These are phyloP conservation scores for Leptinotarsa haldemani DNA, from an alignment of 2,888 invertebrate species.

Conservation along the genomic window DNA sequence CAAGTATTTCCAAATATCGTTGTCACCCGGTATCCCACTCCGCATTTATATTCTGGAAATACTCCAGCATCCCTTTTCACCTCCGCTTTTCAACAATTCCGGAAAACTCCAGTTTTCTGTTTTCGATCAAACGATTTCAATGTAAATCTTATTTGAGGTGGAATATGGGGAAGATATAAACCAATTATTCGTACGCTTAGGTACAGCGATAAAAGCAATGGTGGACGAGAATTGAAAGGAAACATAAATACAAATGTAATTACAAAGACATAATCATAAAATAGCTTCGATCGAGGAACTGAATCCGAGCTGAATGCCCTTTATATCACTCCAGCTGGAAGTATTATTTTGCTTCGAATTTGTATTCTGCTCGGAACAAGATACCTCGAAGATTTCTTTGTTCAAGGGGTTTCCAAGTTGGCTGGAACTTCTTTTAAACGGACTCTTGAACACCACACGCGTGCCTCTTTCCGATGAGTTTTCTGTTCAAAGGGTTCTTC, in stretches of 20 bases:
- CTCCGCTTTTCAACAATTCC: slow-evolving; percentile 22
- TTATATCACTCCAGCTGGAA: slow-evolving; percentile 43
- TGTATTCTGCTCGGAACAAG: slow-evolving; percentile 57
- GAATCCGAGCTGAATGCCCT: slow-evolving; percentile 37
- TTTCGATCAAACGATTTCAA: slow-evolving; percentile 38
- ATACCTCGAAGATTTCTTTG: slow-evolving; percentile 60
- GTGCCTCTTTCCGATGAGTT: slow-evolving; percentile 57
- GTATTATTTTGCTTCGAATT: slow-evolving; percentile 54
- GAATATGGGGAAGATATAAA: slow-evolving; percentile 46
- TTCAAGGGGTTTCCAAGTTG: slow-evolving; percentile 57
- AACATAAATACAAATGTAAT: slow-evolving; percentile 60
- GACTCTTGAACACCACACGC: slow-evolving; percentile 61
- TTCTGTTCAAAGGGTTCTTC: slow-evolving; percentile 45
- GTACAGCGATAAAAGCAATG: slow-evolving; percentile 7
- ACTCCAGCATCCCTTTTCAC: slow-evolving; percentile 11
- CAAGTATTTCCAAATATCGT: neutral
- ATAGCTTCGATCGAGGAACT: slow-evolving; percentile 54
- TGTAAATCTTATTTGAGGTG: slow-evolving; percentile 42
- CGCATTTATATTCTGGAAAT: neutral
- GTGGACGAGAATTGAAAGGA: slow-evolving; percentile 29
- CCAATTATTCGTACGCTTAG: slow-evolving; percentile 43
- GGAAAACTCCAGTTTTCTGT: slow-evolving; percentile 34
- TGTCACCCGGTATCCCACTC: neutral
- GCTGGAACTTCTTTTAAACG: slow-evolving; percentile 54
- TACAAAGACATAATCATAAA: slow-evolving; percentile 59